These are phyloP conservation scores for Calameuta pallipes DNA, from an alignment of 2,888 invertebrate species.

Conservation along the genomic window DNA sequence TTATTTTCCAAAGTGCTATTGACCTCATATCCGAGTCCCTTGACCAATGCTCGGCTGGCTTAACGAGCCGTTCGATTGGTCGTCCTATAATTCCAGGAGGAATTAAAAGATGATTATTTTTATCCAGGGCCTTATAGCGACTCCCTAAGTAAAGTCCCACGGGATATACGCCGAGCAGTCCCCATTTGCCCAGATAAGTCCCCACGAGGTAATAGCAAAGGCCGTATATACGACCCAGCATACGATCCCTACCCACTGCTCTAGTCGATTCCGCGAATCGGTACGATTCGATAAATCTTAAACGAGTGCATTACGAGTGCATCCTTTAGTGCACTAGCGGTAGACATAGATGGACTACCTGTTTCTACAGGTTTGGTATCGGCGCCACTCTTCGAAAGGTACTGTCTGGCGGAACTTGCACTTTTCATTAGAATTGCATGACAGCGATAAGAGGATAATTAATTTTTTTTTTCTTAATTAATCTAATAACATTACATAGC, in stretches of 20 bases:
- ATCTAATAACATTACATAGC: background rate
- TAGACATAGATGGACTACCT: conserved; percentile 47
- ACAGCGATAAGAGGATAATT: background rate
- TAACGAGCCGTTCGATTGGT: conserved; percentile 39
- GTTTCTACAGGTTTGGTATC: conserved; percentile 49
- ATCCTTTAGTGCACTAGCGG: conserved; percentile 5
- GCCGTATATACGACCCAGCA: conserved; percentile 21
- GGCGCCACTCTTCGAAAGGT: conserved; percentile 48
- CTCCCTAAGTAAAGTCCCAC: background rate
- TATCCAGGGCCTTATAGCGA: background rate
- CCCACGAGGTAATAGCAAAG: conserved; percentile 14
- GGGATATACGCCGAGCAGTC: conserved; percentile 8
- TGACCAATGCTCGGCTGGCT: conserved; percentile 34
- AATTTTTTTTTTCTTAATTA: background rate
- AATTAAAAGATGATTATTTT: conserved; percentile 35
- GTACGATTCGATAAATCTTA: conserved; percentile 1
- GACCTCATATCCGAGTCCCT: conserved; percentile 39
- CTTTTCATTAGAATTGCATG: background rate
- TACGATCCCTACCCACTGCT: conserved; percentile 19
- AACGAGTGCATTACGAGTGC: conserved; percentile 3
- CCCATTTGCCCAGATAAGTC: background rate
- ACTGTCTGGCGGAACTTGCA: conserved; percentile 30
- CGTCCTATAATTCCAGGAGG: conserved; percentile 34
- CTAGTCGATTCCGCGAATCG: background rate
- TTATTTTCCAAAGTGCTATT: conserved; percentile 30